These are phyloP conservation scores for Venturia canescens DNA, from an alignment of 1,140 invertebrate genomes.

Conservation along the genomic window DNA sequence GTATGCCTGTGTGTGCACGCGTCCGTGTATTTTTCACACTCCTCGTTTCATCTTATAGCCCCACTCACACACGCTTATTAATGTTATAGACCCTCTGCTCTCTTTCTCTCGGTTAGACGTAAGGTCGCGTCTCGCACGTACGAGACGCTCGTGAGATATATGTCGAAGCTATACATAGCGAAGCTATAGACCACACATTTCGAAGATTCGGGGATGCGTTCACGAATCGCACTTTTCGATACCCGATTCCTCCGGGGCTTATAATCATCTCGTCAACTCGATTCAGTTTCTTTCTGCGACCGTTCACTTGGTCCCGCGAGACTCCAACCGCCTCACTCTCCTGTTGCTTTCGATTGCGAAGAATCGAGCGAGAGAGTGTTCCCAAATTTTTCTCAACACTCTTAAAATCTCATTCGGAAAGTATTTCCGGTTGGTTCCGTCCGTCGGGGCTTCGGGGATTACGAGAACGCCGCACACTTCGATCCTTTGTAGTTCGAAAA, in stretches of 20 bases:
- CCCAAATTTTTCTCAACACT: background rate
- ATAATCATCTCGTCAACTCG: too few relatives aligned
- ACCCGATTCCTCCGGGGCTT: background rate
- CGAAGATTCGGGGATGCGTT: conserved; percentile 5
- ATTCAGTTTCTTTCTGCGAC: too few relatives aligned
- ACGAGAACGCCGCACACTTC: background rate
- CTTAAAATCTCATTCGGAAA: conserved; percentile 3
- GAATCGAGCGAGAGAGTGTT: too few relatives aligned
- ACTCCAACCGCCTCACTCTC: background rate
- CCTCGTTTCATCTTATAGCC: background rate
- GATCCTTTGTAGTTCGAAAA: background rate
- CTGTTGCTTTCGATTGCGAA: too few relatives aligned
- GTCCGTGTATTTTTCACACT: conserved; percentile 22
- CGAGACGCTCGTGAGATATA: background rate
- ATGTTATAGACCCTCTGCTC: conserved; percentile 10
- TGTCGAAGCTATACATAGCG: conserved; percentile 14
- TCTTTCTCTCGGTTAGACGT: conserved; percentile 22
- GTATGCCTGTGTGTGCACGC: background rate
- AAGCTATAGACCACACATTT: conserved; percentile 19
- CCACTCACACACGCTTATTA: background rate
- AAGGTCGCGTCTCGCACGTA: background rate
- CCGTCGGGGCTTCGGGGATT: background rate
- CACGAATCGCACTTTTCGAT: conserved; percentile 11
- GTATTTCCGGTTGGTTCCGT: background rate
- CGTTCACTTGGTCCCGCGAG: too few relatives aligned